These are phyloP conservation scores for Acropternis orthonyx DNA, from an alignment of 2,797 vertebrate genomes.

Conservation along the genomic window DNA sequence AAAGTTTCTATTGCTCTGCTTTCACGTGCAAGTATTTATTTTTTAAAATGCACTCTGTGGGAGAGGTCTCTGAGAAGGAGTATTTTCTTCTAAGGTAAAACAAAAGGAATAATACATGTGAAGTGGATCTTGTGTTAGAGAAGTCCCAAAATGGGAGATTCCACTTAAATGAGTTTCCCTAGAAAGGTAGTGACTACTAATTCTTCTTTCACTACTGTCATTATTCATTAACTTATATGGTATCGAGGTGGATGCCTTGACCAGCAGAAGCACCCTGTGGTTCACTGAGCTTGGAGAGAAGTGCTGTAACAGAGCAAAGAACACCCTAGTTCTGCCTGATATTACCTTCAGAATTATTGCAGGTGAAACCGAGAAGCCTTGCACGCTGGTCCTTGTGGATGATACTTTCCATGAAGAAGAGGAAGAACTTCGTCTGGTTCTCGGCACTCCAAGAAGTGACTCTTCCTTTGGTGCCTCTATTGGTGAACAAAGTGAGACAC, in stretches of 20 bases:
- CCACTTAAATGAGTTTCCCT: neutral
- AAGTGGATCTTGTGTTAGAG: neutral
- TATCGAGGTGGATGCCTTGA: neutral
- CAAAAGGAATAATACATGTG: neutral
- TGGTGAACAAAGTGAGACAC: conserved; percentile 86
- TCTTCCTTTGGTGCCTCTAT: conserved; percentile 88
- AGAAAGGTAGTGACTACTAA: neutral
- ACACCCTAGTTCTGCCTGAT: neutral
- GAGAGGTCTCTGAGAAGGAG: neutral
- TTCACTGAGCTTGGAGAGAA: neutral
- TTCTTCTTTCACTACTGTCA: neutral
- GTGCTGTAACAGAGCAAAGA: neutral
- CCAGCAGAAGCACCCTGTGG: neutral
- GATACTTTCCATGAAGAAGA: conserved; percentile 86
- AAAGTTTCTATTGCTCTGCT: neutral
- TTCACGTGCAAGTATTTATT: neutral
- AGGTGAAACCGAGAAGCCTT: conserved; percentile 90
- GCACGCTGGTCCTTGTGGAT: conserved; percentile 83
- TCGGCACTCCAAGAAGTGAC: conserved; percentile 85
- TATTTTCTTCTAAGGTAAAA: neutral
- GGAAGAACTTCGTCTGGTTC: conserved; percentile 89
- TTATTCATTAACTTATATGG: neutral
- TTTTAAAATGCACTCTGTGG: neutral
- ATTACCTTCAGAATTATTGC: conserved; percentile 34
- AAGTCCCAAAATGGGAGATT: neutral